phyloP scores from a whole-genome alignment of 92 coral and sea anemone species.

The Actinostola sp. region DNA sequence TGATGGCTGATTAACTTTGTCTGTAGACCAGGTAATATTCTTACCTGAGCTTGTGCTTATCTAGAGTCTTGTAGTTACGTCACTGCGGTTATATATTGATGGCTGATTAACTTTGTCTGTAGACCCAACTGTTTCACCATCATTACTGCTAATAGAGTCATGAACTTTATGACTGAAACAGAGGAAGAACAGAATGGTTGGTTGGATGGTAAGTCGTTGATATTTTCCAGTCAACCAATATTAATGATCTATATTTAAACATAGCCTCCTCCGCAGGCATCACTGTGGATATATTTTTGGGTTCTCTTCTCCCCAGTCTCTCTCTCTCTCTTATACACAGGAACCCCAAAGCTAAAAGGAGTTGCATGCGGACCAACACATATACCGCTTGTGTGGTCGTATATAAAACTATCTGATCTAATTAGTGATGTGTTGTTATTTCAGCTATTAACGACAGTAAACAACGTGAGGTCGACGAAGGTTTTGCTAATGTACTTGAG shows the following conservation, averaged over 20 bases:
- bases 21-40: no score
- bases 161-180: slow-evolving; percentile 89
- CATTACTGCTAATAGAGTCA: slow-evolving; percentile 91
- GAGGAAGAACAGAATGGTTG: slow-evolving; percentile 83
- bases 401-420: no score
- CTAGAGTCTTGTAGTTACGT: no score
- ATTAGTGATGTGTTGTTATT: not conserved
- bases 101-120: slow-evolving; percentile 7
- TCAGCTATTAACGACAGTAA: slow-evolving; percentile 80
- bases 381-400: no score
- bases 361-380: no score
- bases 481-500: slow-evolving; percentile 87
- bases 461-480: slow-evolving; percentile 90
- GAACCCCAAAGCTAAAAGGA: no score
- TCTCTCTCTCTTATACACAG: no score
- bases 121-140: slow-evolving; percentile 93
- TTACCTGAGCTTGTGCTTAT: no score
- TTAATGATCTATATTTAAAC: not conserved
- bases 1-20: not conserved
- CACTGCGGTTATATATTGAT: no score
- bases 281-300: no score
- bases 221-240: not conserved
- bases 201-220: slow-evolving; percentile 74
- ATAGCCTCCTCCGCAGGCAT: no score
- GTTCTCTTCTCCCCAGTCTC: no score